Conservation (phyloP, 2,113 vertebrate genomes). For the Cochlearius cochlearius region DNA sequence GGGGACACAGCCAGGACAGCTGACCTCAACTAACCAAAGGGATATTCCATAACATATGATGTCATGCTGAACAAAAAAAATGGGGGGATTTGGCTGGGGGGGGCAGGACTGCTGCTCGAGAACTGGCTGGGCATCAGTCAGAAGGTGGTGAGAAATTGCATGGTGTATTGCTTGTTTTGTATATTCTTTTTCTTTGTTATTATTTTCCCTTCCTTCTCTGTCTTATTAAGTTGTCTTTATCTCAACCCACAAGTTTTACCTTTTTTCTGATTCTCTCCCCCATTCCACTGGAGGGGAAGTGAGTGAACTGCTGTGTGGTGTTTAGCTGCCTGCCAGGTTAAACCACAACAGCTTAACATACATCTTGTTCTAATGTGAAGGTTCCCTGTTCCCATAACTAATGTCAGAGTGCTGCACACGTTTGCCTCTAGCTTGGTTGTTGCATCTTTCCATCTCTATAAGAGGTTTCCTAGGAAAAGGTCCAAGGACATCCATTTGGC, state of each 20-base stretch:
- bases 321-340: background rate
- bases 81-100: background rate
- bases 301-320: background rate
- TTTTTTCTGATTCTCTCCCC: background rate
- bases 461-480: slow-evolving; percentile 11
- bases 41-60: background rate
- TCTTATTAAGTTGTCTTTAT: background rate
- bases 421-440: slow-evolving; percentile 1
- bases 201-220: background rate
- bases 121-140: background rate
- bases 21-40: background rate
- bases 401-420: background rate
- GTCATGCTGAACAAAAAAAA: background rate
- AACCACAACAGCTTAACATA: background rate
- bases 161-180: background rate
- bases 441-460: background rate
- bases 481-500: background rate
- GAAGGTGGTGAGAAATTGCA: background rate
- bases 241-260: background rate
- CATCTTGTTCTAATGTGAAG: background rate
- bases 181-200: background rate
- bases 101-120: background rate
- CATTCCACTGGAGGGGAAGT: background rate
- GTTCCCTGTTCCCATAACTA: background rate
- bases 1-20: background rate